These are phyloP conservation scores for Cryptoprocta ferox DNA, from an alignment of 2,797 vertebrate species.

Conservation along the genomic window DNA sequence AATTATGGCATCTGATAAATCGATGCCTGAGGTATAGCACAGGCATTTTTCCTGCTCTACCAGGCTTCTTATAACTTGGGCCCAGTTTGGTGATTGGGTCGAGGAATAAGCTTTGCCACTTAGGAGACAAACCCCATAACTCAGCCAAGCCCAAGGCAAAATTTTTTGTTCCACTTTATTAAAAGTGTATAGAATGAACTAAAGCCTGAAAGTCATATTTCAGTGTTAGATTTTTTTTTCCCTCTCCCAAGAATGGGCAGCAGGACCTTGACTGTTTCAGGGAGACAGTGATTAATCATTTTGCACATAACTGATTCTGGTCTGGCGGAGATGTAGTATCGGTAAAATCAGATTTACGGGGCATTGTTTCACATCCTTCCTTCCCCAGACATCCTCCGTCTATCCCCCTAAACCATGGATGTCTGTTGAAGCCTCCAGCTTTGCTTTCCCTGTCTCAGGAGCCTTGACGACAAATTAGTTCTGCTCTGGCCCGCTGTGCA, in stretches of 20 bases:
- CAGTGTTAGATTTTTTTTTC: slow-evolving; percentile 75
- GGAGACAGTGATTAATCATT: slow-evolving; percentile 82
- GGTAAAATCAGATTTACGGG: slow-evolving; percentile 74
- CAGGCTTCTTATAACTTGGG: slow-evolving; percentile 73
- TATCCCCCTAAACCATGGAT: background rate
- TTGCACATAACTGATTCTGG: slow-evolving; percentile 78
- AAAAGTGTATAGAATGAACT: slow-evolving; percentile 78
- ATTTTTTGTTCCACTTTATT: slow-evolving; percentile 83
- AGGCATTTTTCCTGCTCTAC: slow-evolving; percentile 69
- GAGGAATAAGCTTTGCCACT: slow-evolving; percentile 79
- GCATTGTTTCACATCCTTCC: slow-evolving; percentile 30
- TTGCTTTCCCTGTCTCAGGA: slow-evolving; percentile 26
- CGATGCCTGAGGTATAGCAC: slow-evolving; percentile 72
- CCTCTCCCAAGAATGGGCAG: slow-evolving; percentile 74
- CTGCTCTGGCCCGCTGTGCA: background rate
- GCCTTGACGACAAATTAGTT: background rate
- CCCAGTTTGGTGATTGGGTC: slow-evolving; percentile 69
- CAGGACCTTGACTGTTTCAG: slow-evolving; percentile 84
- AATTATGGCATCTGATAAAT: slow-evolving; percentile 78
- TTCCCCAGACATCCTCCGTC: background rate
- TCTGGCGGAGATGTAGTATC: slow-evolving; percentile 73
- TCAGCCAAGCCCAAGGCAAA: slow-evolving; percentile 80
- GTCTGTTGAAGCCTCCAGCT: background rate
- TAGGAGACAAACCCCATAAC: slow-evolving; percentile 84
- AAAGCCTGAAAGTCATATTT: slow-evolving; percentile 83